These are phyloP conservation scores for Balanococcus diminutus DNA, from an alignment of 2,888 invertebrate species.

Conservation along the genomic window DNA sequence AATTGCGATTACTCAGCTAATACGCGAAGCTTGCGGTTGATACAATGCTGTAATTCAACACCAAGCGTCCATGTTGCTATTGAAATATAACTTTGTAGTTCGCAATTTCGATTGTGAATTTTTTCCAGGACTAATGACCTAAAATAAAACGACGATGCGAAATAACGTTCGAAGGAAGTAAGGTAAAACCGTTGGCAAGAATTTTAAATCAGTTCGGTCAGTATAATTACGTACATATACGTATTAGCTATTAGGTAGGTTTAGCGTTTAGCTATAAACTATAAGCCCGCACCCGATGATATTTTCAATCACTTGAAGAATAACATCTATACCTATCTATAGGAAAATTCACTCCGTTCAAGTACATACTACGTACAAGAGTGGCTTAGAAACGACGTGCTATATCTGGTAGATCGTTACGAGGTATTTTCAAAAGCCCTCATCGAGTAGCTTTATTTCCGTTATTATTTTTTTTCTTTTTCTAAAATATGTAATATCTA, in stretches of 20 bases:
- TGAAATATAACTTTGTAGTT: conserved; percentile 11
- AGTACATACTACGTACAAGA: not conserved
- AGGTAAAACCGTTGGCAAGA: not conserved
- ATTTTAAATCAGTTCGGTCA: not conserved
- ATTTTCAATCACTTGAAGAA: not conserved
- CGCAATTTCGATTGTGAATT: not conserved
- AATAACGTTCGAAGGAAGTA: not conserved
- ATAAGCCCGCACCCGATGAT: not conserved
- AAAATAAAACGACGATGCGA: not conserved
- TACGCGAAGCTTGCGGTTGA: conserved; percentile 25
- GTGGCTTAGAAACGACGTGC: conserved; percentile 22
- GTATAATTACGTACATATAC: not conserved
- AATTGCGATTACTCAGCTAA: conserved; percentile 25
- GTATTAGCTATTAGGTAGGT: too few relatives aligned
- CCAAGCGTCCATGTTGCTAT: not conserved
- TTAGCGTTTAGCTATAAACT: too few relatives aligned
- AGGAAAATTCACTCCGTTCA: not conserved
- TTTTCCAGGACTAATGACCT: conserved; percentile 23
- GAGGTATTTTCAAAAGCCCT: conserved; percentile 1
- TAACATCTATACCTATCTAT: not conserved
- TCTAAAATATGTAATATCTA: conserved; percentile 1
- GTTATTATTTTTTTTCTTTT: not conserved
- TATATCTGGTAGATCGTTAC: conserved; percentile 14
- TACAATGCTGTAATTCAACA: conserved; percentile 26
- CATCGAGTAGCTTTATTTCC: conserved; percentile 25